Conservation (phyloP, 2,113 vertebrate species). For the Cynopterus brachyotis region DNA sequence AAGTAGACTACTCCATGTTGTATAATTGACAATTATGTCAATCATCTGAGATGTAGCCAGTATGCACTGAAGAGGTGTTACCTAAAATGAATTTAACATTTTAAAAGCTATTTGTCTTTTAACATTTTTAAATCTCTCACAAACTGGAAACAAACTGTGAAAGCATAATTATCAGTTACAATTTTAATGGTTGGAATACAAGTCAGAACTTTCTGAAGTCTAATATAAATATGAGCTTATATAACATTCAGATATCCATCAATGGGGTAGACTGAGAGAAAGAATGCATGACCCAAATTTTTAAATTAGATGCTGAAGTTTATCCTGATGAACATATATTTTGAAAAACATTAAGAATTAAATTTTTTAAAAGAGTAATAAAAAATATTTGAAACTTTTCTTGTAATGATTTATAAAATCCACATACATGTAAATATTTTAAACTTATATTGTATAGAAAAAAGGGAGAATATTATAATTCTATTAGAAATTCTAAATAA, state of each 20-base stretch:
- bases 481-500: background rate
- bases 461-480: background rate
- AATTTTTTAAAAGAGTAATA: background rate
- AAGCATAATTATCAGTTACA: background rate
- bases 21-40: background rate
- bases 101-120: background rate
- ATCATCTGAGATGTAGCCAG: background rate
- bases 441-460: background rate
- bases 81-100: background rate
- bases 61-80: background rate
- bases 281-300: background rate
- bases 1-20: background rate
- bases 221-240: background rate
- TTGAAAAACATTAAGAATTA: background rate
- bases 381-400: background rate
- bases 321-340: background rate
- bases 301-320: background rate
- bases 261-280: background rate
- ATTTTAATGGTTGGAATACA: background rate
- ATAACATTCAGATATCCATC: background rate
- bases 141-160: background rate
- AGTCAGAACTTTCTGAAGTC: background rate
- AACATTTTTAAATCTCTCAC: background rate
- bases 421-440: background rate
- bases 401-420: background rate